Evolutionary conservation across 1,140 invertebrate species (phyloP).

Genomic region (Amphibalanus amphitrite): DNA sequence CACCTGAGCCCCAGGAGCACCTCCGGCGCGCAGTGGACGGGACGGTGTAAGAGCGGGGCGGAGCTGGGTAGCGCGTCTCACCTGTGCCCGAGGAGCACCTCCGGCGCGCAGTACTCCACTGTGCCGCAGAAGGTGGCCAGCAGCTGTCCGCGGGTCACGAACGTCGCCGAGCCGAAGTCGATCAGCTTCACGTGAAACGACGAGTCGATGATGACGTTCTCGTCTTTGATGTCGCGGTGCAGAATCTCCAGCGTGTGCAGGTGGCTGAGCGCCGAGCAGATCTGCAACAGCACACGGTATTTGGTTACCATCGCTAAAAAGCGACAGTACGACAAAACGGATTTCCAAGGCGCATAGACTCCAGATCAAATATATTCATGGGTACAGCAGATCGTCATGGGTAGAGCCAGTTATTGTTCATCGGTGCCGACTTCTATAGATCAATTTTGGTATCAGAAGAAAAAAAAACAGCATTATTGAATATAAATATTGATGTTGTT

Average conservation of each 20-base stretch:
- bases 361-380: no score
- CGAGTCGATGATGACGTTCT: conserved; percentile 56
- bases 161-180: conserved; percentile 58
- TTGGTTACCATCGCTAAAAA: no score
- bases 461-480: conserved; percentile 11
- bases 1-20: no score
- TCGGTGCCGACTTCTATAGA: no score
- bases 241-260: conserved; percentile 46
- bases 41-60: conserved; percentile 2
- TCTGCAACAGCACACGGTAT: conserved; percentile 26
- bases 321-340: no score
- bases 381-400: no score
- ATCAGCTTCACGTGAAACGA: conserved; percentile 55
- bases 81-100: conserved; percentile 52
- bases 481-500: conserved; percentile 7
- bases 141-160: conserved; percentile 37
- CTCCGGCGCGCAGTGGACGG: neutral
- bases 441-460: no score
- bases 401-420: no score
- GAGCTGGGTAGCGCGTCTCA: conserved; percentile 31
- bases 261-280: conserved; percentile 47
- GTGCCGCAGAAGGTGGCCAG: conserved; percentile 61
- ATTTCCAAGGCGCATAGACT: no score
- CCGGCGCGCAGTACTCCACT: conserved; percentile 60
- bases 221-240: conserved; percentile 57